Evolutionary conservation across 2,888 invertebrate genomes (phyloP).

Genomic region (Coelopa pilipes): DNA sequence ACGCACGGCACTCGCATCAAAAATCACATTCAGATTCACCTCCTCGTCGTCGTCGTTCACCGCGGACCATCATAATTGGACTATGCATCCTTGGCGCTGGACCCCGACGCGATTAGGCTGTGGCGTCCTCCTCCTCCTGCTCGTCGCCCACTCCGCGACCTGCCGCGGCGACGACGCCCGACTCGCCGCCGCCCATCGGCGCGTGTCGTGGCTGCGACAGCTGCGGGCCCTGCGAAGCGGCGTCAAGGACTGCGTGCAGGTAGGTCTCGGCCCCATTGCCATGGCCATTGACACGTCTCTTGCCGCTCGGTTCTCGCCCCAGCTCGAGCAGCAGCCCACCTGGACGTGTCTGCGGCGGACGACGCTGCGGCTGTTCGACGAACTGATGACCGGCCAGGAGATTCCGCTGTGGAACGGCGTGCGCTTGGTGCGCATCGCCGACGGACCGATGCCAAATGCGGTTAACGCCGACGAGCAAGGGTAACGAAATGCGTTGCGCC

Average conservation of each 20-base stretch:
- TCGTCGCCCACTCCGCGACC: no score
- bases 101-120: no score
- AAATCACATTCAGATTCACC: no score
- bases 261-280: background rate
- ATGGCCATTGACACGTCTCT: background rate
- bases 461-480: background rate
- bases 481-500: background rate
- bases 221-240: constrained; percentile 50
- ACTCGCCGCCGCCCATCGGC: background rate
- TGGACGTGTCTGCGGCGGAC: constrained; percentile 63
- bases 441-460: background rate
- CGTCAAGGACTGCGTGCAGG: constrained; percentile 51
- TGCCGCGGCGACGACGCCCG: background rate
- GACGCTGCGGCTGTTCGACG: constrained; percentile 70
- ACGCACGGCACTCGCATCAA: background rate
- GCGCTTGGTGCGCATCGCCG: constrained; percentile 65
- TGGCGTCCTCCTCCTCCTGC: no score
- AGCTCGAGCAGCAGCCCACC: constrained; percentile 52
- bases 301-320: background rate
- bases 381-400: constrained; percentile 71
- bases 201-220: constrained; percentile 52
- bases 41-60: no score
- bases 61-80: no score
- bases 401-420: constrained; percentile 75
- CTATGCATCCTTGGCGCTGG: no score